Base-by-base conservation (phyloP, 2,888 invertebrate genomes). In the Venusia cambrica region DNA sequence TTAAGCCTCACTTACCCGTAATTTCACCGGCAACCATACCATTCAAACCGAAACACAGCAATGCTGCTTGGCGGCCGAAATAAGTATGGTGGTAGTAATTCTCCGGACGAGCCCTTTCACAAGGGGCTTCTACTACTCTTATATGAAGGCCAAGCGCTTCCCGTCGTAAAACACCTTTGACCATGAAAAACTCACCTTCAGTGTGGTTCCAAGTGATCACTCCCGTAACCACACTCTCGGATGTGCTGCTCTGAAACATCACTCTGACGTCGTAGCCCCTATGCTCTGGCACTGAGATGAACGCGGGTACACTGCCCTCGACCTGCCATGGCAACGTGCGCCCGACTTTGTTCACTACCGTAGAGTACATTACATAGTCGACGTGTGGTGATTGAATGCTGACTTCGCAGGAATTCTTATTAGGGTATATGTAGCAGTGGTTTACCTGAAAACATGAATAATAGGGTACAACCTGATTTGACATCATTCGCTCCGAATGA, bases 151-250 rank as follows among this genome's bases (percentile, higher is more conserved):
- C n/a, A n/a, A n/a, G n/a, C n/a, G n/a, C n/a, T n/a, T n/a, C n/a
- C n/a, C n/a, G n/a, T n/a, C n/a, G n/a, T n/a, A n/a, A n/a, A n/a
- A n/a, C n/a, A n/a, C n/a, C 17, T 7, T 8, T 5, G 5, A 5
- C 5, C 2, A 20, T 27, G 24, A 18, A 38, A 26, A 22, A 5
- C 65, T 64, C 41, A 80, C 81, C 63, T 34, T 65, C 66, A 34
- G 40, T 58, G 3, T 43, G 38, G 9, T 63, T 58, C 65, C 65
- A 65, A 2, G 35, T 40, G 14, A 65, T 36, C 2, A 22, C 13
- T 1, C 27, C 53, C 19, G 27, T 31, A 6, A 26, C 5, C 5
- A 50, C 9, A 12, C 2, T 2, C 1, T 25, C 11, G 4, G 22
- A 9, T 9, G 9, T 32, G 5, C 8, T 28, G 4, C 3, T 38